phyloP scores from a whole-genome alignment of 2,888 invertebrate species.

The Oscheius sp. region DNA sequence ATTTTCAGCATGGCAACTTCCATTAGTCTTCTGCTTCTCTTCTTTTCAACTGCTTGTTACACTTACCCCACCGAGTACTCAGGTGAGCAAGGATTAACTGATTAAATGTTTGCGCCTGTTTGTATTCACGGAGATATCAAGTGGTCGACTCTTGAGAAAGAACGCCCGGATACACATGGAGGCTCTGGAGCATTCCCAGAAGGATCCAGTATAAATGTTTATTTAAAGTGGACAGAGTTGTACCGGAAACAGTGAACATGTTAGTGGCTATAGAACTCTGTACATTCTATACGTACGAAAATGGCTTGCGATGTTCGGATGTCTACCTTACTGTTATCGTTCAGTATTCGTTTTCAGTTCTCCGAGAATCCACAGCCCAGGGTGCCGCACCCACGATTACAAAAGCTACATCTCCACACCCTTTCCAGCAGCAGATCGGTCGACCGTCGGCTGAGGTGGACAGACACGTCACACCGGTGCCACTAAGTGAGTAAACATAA shows the following conservation, averaged over 20 bases:
- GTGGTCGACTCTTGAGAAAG: too few species aligned
- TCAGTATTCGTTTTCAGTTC: neutral
- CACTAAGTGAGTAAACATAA: conserved; percentile 25
- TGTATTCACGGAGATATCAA: too few species aligned
- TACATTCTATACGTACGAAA: too few species aligned
- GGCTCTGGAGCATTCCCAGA: neutral
- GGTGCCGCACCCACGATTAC: conserved; percentile 9
- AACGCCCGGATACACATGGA: too few species aligned
- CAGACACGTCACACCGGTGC: conserved; percentile 34
- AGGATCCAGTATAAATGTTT: neutral
- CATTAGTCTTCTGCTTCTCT: conserved; percentile 10
- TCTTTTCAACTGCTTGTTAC: conserved; percentile 8
- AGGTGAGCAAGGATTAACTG: neutral
- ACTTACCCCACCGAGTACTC: conserved; percentile 29
- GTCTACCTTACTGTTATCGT: too few species aligned
- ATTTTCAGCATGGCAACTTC: neutral
- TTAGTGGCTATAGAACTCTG: too few species aligned
- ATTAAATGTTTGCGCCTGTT: neutral
- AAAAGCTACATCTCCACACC: conserved; percentile 26
- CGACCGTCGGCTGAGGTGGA: conserved; percentile 27
- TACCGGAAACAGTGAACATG: too few species aligned
- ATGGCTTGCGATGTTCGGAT: too few species aligned
- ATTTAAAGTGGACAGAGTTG: neutral
- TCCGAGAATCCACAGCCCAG: conserved; percentile 26
- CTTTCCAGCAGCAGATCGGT: conserved; percentile 31